phyloP scores from a whole-genome alignment of 2,888 invertebrate species.

The Seira musarum region DNA sequence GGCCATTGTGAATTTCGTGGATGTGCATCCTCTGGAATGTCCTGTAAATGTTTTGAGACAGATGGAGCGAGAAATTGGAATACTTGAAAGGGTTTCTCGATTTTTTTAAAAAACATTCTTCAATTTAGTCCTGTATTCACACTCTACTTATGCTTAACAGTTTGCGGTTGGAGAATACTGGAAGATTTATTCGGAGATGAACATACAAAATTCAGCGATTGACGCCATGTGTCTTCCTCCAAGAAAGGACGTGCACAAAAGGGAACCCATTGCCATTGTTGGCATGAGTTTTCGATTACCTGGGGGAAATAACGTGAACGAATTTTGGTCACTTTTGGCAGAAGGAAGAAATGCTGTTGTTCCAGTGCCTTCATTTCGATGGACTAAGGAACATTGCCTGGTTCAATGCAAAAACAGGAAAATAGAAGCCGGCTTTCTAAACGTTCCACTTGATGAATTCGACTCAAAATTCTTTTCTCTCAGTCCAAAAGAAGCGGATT shows the following conservation, averaged over 20 bases:
- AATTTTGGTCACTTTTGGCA: conserved; percentile 42
- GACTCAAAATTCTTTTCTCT: too few species aligned
- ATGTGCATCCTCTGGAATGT: conserved; percentile 9
- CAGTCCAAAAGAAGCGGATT: too few species aligned
- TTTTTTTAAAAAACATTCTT: too few species aligned
- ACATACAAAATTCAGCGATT: too few species aligned
- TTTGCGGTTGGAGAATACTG: too few species aligned
- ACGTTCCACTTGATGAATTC: conserved; percentile 27
- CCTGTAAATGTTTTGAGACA: background rate
- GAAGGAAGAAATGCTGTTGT: conserved; percentile 12
- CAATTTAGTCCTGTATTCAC: too few species aligned
- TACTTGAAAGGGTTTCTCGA: too few species aligned
- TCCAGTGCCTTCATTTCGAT: conserved; percentile 1
- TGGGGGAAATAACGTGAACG: conserved; percentile 16
- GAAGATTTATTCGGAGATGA: too few species aligned
- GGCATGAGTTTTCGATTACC: conserved; percentile 40
- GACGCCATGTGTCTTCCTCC: too few species aligned
- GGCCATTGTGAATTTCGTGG: conserved; percentile 5
- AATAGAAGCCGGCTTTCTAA: conserved; percentile 20
- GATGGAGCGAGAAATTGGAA: too few species aligned
- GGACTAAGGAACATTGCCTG: background rate
- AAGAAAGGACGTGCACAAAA: too few species aligned
- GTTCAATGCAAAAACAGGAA: background rate
- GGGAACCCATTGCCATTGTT: conserved; percentile 35
- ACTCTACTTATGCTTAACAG: too few species aligned